These are phyloP conservation scores for Iguana delicatissima DNA, from an alignment of 2,797 vertebrate genomes.

Conservation along the genomic window DNA sequence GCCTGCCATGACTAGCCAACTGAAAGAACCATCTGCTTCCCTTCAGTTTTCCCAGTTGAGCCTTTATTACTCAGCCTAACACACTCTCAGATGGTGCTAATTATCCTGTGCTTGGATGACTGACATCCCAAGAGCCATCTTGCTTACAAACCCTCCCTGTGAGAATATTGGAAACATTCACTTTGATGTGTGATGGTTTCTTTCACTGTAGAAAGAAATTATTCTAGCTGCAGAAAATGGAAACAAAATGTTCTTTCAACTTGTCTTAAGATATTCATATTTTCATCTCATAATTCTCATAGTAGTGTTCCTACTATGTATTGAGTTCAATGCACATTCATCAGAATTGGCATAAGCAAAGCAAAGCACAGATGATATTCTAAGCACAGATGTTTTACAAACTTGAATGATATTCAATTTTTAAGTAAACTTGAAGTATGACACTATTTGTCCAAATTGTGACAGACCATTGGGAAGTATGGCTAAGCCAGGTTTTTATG, in stretches of 20 bases:
- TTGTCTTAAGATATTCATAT: conserved; percentile 47
- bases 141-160: conserved; percentile 31
- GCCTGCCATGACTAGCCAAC: conserved; percentile 34
- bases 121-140: conserved; percentile 37
- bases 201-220: conserved; percentile 19
- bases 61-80: conserved; percentile 37
- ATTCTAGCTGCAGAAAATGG: conserved; percentile 11
- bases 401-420: background rate
- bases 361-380: background rate
- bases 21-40: conserved; percentile 40
- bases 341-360: background rate
- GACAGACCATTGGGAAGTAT: background rate
- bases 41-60: conserved; percentile 38
- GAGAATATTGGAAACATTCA: conserved; percentile 31
- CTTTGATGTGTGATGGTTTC: conserved; percentile 24
- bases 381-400: background rate
- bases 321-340: background rate
- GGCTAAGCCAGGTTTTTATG: background rate
- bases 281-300: background rate
- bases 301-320: background rate
- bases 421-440: conserved; percentile 8
- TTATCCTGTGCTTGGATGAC: conserved; percentile 40
- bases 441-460: background rate
- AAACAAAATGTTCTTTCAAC: conserved; percentile 54
- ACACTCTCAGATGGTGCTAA: conserved; percentile 40